Evolutionary conservation across 1,140 invertebrate species (phyloP).

Genomic region (Drosophila hydei): DNA sequence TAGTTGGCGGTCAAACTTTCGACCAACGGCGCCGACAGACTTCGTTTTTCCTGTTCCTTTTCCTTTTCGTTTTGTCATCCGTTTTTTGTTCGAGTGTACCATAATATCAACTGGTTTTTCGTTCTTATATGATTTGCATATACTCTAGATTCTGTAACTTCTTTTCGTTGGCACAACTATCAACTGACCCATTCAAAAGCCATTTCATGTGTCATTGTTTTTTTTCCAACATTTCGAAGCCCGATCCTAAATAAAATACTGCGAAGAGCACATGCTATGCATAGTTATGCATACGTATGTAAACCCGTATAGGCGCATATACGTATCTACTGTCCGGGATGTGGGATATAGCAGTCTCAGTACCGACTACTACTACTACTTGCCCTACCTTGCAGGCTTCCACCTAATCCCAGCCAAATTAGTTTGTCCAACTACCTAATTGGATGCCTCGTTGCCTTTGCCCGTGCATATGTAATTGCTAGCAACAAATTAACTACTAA

Average conservation of each 20-base stretch:
- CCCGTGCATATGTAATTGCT: conserved; percentile 60
- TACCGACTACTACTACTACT: background rate
- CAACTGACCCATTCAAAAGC: conserved; percentile 80
- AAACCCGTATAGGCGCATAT: conserved; percentile 54
- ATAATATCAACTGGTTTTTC: conserved; percentile 45
- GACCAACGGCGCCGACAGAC: background rate
- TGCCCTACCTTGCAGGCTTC: conserved; percentile 1
- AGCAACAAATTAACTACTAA: conserved; percentile 21
- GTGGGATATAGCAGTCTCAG: no score
- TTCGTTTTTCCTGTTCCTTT: background rate
- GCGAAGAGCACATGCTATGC: conserved; percentile 71
- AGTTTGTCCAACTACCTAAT: conserved; percentile 49
- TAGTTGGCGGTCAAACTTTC: conserved; percentile 25
- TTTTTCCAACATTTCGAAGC: conserved; percentile 79
- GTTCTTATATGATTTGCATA: conserved; percentile 40
- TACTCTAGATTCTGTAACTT: conserved; percentile 34
- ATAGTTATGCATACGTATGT: conserved; percentile 41
- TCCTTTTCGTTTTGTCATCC: conserved; percentile 12
- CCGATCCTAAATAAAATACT: conserved; percentile 81
- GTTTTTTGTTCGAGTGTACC: conserved; percentile 31
- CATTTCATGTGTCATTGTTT: conserved; percentile 83
- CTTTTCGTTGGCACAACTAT: conserved; percentile 59
- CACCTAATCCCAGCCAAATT: conserved; percentile 46
- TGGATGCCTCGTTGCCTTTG: conserved; percentile 42
- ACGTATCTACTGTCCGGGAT: conserved; percentile 15